Percentiles rank a stretch among this genome's conserved stretches.
Conservation (phyloP, 1,140 invertebrate species). For the Brachionus rotundiformis region DNA sequence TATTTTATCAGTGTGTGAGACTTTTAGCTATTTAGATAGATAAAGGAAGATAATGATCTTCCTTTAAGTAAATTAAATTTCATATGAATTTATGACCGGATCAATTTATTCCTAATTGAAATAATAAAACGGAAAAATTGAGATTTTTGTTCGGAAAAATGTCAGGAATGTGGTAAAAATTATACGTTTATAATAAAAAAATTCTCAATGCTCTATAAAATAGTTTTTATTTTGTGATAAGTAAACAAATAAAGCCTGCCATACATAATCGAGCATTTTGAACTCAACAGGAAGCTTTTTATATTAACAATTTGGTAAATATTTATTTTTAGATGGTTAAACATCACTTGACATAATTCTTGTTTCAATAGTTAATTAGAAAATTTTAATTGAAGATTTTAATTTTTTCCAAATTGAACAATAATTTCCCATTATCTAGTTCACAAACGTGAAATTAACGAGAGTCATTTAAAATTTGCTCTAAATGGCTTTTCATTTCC, state of each 20-base stretch:
- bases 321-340: not conserved
- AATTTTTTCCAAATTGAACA: constrained; percentile 1
- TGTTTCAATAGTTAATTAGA: not conserved
- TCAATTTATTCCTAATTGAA: not conserved
- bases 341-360: constrained; percentile 14
- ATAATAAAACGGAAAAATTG: not conserved
- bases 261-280: not conserved
- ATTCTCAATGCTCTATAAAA: constrained; percentile 13
- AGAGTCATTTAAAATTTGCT: not conserved
- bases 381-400: not conserved
- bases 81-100: not conserved
- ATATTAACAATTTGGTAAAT: not conserved
- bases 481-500: not conserved
- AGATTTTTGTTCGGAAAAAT: not conserved
- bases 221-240: not conserved
- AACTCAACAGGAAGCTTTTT: constrained; percentile 1
- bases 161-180: not conserved
- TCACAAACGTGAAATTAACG: not conserved
- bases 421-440: not conserved
- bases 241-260: not conserved
- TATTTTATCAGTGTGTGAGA: no score
- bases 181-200: not conserved
- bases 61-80: not conserved
- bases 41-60: not conserved
- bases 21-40: not conserved